phyloP scores from a whole-genome alignment of 1,140 invertebrate species.

The Lethrus apterus region DNA sequence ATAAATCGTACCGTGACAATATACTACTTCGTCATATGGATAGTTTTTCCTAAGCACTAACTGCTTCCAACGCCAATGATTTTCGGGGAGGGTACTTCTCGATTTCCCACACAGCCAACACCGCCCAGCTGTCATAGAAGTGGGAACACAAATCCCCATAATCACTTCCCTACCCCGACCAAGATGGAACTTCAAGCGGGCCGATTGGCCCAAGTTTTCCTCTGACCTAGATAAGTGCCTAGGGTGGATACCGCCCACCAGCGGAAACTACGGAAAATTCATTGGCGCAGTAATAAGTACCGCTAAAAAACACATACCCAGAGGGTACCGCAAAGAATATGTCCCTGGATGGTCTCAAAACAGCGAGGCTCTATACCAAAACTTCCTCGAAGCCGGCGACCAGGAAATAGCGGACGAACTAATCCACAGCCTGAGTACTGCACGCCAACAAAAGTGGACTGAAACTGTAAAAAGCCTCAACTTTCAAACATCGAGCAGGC shows the following conservation, averaged over 20 bases:
- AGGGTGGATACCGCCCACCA: slow-evolving; percentile 11
- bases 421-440: slow-evolving; percentile 15
- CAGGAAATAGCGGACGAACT: slow-evolving; percentile 21
- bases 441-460: slow-evolving; percentile 18
- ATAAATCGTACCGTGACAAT: no score
- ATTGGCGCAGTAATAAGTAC: slow-evolving; percentile 14
- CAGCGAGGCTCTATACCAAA: slow-evolving; percentile 17
- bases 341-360: slow-evolving; percentile 17
- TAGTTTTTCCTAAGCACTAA: no score
- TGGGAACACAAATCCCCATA: no score
- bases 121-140: no score
- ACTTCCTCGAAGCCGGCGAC: slow-evolving; percentile 17
- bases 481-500: slow-evolving; percentile 19
- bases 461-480: slow-evolving; percentile 19
- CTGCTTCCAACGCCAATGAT: no score
- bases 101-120: no score
- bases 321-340: no score
- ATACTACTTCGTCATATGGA: no score
- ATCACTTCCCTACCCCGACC: no score
- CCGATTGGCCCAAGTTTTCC: slow-evolving; percentile 8
- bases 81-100: no score
- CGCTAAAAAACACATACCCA: slow-evolving; percentile 13
- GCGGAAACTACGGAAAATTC: slow-evolving; percentile 13
- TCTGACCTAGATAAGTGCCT: slow-evolving; percentile 12
- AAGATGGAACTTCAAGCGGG: no score